A percentile compares a stretch with the other conserved stretches of the same genome.
Evolutionary conservation across 2,113 vertebrate species (phyloP).

Genomic region (Fregata magnificens): DNA sequence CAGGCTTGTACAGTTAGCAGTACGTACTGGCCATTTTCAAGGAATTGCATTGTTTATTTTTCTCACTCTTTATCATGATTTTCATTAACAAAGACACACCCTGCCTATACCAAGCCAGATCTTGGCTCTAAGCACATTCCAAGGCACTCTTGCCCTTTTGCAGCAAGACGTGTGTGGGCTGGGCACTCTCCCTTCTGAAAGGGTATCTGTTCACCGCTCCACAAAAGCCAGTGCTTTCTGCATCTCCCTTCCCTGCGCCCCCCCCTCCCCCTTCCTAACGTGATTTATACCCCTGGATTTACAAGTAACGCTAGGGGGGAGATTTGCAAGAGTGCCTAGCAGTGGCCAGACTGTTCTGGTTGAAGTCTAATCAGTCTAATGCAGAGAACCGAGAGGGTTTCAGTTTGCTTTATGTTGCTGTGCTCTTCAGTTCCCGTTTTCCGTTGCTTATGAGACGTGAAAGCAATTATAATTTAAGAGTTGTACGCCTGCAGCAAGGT

Average conservation of each 20-base stretch:
- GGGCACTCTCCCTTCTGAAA: constrained; percentile 46
- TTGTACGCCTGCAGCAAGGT: background rate
- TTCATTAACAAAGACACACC: constrained; percentile 30
- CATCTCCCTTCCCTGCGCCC: background rate
- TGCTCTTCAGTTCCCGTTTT: background rate
- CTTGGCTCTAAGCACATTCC: constrained; percentile 64
- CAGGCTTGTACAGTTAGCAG: background rate
- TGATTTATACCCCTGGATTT: background rate
- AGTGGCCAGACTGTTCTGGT: background rate
- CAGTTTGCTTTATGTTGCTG: background rate
- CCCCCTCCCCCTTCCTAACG: background rate
- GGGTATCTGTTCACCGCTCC: constrained; percentile 42
- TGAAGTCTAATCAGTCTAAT: background rate
- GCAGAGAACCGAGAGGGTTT: background rate
- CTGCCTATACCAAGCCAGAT: constrained; percentile 33
- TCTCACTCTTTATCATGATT: background rate
- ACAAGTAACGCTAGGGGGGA: background rate
- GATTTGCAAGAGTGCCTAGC: background rate
- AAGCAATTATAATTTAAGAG: background rate
- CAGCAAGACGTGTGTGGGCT: constrained; percentile 50
- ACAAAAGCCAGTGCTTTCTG: background rate
- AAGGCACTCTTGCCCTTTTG: constrained; percentile 61
- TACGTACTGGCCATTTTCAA: background rate
- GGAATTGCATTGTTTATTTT: constrained; percentile 38
- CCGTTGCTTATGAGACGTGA: background rate